Evolutionary conservation across 2,113 vertebrate genomes (phyloP), one percentile per base, ranked within the genome.

Genomic region (Carollia perspicillata): DNA sequence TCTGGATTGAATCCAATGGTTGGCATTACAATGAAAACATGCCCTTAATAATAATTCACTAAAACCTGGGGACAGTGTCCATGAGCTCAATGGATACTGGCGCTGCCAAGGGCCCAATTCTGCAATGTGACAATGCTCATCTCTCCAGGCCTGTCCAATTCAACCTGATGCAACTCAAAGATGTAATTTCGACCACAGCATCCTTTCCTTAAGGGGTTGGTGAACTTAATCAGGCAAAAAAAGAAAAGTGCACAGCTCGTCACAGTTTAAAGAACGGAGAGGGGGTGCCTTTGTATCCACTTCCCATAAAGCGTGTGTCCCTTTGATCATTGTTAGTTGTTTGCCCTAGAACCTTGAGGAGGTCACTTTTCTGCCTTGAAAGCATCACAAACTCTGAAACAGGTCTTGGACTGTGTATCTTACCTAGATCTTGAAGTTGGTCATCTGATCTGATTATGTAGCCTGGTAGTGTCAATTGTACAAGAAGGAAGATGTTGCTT

Each of bases 21-120:
- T 84, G 14, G 93, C 42, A 79, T 93, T 60, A 93, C 23, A 87
- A 94, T 77, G 47, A 81, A 95, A 87, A 55, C 44, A 69, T 53
- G 44, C 16, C 63, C 89, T 44, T 90, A 66, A 44, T 35, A 60
- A 80, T 17, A 86, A 81, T 47, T 83, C 23, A 75, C 63, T 88
- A 83, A 86, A 89, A 49, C 22, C 66, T 85, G 35, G 26, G 11
- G 51, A 78, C 2, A 26, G 40, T 22, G 23, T 44, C 53, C 6
- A 84, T 55, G n/a, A 84, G 87, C 37, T 63, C 85, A n/a, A 69
- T 9, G 55, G 55, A 23, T 3, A 65, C 11, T 28, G n/a, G 12
- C 22, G 35, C 55, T 66, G 68, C 84, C 23, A 35, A 83, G 63
- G 33, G 16, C 77, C 89, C 42, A 92, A 47, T 42, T 49, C 51